Evolutionary conservation across 2,888 invertebrate species (phyloP).

Genomic region (Iphiclides podalirius): DNA sequence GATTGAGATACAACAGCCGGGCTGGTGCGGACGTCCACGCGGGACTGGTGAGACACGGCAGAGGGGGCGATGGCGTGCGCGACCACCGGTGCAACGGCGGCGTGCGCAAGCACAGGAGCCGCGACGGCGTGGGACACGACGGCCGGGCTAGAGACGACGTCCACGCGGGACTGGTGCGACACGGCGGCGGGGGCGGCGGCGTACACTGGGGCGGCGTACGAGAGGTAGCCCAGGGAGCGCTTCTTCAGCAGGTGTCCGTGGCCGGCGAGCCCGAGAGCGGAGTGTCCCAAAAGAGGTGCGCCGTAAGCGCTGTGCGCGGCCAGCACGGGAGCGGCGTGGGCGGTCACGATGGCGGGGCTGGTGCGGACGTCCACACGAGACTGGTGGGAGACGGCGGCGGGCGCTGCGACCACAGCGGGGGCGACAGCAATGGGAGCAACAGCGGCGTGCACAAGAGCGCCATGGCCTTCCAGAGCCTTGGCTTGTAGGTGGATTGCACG

Average conservation of each 20-base stretch:
- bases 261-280: constrained; percentile 35
- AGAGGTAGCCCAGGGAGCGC: constrained; percentile 48
- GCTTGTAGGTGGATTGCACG: constrained; percentile 23
- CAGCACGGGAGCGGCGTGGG: constrained; percentile 36
- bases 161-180: neutral
- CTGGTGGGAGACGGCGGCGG: constrained; percentile 67
- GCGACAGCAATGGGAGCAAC: constrained; percentile 30
- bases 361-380: constrained; percentile 58
- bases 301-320: constrained; percentile 26
- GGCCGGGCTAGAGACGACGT: constrained; percentile 34
- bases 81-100: constrained; percentile 33
- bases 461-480: constrained; percentile 37
- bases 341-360: constrained; percentile 44
- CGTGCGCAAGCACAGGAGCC: constrained; percentile 28
- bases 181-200: constrained; percentile 50
- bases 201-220: constrained; percentile 42
- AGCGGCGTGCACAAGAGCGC: constrained; percentile 29
- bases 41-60: constrained; percentile 71
- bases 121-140: constrained; percentile 29
- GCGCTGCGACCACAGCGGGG: constrained; percentile 37
- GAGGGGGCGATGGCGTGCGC: constrained; percentile 45
- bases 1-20: constrained; percentile 41
- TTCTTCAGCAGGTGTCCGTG: constrained; percentile 52
- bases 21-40: constrained; percentile 51
- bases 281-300: constrained; percentile 37